Conservation (phyloP, 2,113 vertebrate genomes). For the Solea senegalensis region DNA sequence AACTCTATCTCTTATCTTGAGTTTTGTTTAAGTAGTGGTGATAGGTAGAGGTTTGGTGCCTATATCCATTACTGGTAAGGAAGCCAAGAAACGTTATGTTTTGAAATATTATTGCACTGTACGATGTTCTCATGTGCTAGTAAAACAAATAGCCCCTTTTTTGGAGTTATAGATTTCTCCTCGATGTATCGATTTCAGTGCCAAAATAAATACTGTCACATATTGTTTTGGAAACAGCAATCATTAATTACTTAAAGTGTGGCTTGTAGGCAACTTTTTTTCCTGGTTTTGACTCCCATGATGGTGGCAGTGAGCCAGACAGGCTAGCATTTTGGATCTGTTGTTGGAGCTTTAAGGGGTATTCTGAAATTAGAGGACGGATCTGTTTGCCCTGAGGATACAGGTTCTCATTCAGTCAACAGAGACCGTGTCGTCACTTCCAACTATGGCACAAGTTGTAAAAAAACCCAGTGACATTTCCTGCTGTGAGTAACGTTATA, state of each 20-base stretch:
- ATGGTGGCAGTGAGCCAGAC: neutral
- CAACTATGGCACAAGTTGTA: neutral
- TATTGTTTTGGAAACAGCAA: neutral
- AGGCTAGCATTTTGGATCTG: no score
- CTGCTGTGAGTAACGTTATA: no score
- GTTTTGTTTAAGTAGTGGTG: neutral
- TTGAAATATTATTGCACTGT: no score
- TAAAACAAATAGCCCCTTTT: neutral
- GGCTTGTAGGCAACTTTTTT: neutral
- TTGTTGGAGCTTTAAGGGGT: no score
- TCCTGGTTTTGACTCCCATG: neutral
- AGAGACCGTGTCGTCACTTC: neutral
- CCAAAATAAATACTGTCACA: neutral
- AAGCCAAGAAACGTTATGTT: no score
- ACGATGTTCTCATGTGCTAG: neutral
- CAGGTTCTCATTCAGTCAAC: neutral
- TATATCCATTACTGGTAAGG: neutral
- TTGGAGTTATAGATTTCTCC: neutral
- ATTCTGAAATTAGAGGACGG: neutral
- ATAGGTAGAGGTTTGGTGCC: neutral
- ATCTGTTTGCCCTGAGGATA: neutral
- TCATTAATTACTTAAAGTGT: constrained; percentile 3
- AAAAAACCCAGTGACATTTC: neutral
- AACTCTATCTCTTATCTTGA: constrained; percentile 1
- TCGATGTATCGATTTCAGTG: neutral